A percentile compares a stretch with the other conserved stretches of the same genome.
Evolutionary conservation across 2,113 vertebrate species (phyloP).

Genomic region (Cathartes aura): DNA sequence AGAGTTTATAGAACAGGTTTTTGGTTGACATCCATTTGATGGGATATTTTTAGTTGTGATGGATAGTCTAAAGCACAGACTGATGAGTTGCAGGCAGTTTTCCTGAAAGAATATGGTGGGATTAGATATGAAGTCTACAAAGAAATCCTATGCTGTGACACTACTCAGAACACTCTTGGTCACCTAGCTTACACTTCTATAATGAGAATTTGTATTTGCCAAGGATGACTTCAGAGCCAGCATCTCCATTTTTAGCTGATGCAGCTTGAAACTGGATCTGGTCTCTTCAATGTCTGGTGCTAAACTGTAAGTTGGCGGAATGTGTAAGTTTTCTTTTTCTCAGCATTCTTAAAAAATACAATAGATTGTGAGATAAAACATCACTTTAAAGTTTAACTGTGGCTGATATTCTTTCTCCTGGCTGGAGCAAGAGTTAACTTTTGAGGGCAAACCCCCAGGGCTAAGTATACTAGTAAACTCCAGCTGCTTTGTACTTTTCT

Average conservation of each 20-base stretch:
- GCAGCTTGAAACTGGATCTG: not conserved
- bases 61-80: not conserved
- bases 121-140: not conserved
- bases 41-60: not conserved
- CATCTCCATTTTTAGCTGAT: not conserved
- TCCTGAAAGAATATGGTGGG: not conserved
- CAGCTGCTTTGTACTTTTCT: constrained; percentile 45
- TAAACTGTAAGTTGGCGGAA: not conserved
- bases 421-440: not conserved
- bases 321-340: not conserved
- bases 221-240: not conserved
- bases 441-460: not conserved
- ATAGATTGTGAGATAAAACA: not conserved
- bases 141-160: not conserved
- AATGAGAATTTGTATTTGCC: not conserved
- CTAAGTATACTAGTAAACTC: not conserved
- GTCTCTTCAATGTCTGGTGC: not conserved
- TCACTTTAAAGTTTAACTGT: not conserved
- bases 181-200: not conserved
- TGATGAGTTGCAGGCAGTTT: not conserved
- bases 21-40: not conserved
- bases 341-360: not conserved
- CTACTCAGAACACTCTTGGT: not conserved
- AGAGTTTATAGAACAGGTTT: not conserved
- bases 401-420: not conserved